These are phyloP conservation scores for Rhipidura dahli DNA, from an alignment of 2,113 vertebrate species.

Conservation along the genomic window DNA sequence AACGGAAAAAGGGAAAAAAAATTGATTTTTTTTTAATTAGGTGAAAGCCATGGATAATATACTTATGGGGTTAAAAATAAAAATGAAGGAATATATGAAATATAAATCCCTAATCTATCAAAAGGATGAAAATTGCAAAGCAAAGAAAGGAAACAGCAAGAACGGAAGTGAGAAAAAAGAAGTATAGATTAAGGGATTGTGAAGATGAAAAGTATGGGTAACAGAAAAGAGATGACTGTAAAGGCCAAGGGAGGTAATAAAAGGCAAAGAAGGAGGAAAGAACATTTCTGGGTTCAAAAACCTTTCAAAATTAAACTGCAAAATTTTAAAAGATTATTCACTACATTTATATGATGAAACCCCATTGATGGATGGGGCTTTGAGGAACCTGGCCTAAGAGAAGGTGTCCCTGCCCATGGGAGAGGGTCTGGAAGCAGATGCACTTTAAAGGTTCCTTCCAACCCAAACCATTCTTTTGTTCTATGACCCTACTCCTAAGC, in stretches of 20 bases:
- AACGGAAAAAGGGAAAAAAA: neutral
- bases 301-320: neutral
- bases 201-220: neutral
- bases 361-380: neutral
- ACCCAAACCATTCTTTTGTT: neutral
- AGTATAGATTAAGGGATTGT: rapidly evolving
- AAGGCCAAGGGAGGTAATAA: neutral
- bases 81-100: neutral
- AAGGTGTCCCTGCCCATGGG: neutral
- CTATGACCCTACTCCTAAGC: neutral
- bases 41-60: neutral
- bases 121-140: neutral
- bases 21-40: neutral
- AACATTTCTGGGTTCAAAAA: neutral
- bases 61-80: neutral
- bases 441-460: neutral
- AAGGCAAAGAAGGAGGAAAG: neutral
- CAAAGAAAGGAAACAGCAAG: neutral
- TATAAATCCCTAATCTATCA: neutral
- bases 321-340: neutral
- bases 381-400: neutral
- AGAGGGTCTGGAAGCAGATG: neutral
- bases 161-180: neutral
- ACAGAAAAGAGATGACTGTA: neutral
- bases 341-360: neutral